A percentile compares a stretch with the other conserved stretches of the same genome.
These are phyloP conservation scores for Ictidomys tridecemlineatus DNA, from an alignment of 2,113 vertebrate genomes.

Conservation along the genomic window DNA sequence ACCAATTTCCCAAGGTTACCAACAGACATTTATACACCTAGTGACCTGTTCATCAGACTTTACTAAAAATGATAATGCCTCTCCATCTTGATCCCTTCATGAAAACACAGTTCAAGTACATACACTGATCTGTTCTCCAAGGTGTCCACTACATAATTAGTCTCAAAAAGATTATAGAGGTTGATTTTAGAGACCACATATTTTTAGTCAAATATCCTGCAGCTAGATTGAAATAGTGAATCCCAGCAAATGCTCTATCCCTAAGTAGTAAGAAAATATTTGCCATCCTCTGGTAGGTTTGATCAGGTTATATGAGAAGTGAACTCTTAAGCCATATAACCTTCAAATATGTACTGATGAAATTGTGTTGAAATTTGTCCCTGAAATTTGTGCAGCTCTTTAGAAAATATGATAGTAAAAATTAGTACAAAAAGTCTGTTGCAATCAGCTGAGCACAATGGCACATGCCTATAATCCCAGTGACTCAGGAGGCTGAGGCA, in stretches of 20 bases:
- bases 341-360: not conserved
- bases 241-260: not conserved
- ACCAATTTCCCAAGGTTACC: not conserved
- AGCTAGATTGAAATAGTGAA: not conserved
- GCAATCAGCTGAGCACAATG: not conserved
- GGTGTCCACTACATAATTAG: not conserved
- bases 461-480: too few relatives aligned
- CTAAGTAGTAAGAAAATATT: not conserved
- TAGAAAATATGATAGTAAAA: not conserved
- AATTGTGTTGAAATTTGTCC: not conserved
- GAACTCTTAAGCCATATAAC: not conserved
- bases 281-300: not conserved
- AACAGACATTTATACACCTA: not conserved
- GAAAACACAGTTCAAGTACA: not conserved
- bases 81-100: not conserved
- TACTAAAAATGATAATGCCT: constrained; percentile 24
- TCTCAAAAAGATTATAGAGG: not conserved
- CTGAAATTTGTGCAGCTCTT: constrained; percentile 4
- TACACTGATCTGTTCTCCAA: not conserved
- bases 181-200: not conserved
- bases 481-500: too few relatives aligned
- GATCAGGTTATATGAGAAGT: not conserved
- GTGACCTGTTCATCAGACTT: constrained; percentile 11
- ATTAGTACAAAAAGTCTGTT: not conserved
- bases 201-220: not conserved